Percentiles rank a stretch among this genome's conserved stretches.
These are phyloP conservation scores for Eretmocerus hayati DNA, from an alignment of 2,888 invertebrate species.

Conservation along the genomic window DNA sequence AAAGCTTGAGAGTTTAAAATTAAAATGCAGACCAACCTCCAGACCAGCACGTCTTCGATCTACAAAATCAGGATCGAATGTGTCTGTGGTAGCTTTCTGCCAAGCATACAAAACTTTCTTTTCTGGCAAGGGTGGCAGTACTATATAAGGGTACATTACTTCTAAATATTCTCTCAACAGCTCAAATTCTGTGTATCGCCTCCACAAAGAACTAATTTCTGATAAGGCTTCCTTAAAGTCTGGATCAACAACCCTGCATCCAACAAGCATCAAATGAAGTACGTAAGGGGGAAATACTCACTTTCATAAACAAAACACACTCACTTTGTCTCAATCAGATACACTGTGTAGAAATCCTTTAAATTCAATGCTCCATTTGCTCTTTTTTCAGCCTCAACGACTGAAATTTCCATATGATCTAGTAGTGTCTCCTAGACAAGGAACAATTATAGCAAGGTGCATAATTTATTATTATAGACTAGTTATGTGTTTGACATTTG, in stretches of 20 bases:
- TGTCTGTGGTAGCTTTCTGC: constrained; percentile 70
- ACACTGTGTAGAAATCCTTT: constrained; percentile 70
- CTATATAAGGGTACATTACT: constrained; percentile 70
- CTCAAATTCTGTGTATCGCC: constrained; percentile 80
- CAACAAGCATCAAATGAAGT: not conserved
- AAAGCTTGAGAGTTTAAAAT: not conserved
- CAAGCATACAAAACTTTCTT: constrained; percentile 70
- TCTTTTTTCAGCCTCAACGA: constrained; percentile 70
- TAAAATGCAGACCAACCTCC: constrained; percentile 50
- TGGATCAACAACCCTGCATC: constrained; percentile 59
- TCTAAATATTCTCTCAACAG: constrained; percentile 70
- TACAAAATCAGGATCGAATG: constrained; percentile 77
- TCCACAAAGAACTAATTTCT: constrained; percentile 64
- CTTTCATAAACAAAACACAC: constrained; percentile 29
- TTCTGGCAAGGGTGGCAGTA: constrained; percentile 76
- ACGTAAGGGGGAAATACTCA: not conserved
- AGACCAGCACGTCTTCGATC: constrained; percentile 74
- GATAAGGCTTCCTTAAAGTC: constrained; percentile 56
- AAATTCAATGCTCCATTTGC: constrained; percentile 68
- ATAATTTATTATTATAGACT: no score
- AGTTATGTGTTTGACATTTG: no score
- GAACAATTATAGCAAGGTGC: no score
- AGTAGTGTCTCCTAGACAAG: constrained; percentile 56
- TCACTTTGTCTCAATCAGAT: constrained; percentile 72
- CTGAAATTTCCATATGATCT: constrained; percentile 67